Evolutionary conservation across 2,888 invertebrate genomes (phyloP), one percentile per base, ranked within the genome.

Genomic region (Caenorhabditis uteleia): DNA sequence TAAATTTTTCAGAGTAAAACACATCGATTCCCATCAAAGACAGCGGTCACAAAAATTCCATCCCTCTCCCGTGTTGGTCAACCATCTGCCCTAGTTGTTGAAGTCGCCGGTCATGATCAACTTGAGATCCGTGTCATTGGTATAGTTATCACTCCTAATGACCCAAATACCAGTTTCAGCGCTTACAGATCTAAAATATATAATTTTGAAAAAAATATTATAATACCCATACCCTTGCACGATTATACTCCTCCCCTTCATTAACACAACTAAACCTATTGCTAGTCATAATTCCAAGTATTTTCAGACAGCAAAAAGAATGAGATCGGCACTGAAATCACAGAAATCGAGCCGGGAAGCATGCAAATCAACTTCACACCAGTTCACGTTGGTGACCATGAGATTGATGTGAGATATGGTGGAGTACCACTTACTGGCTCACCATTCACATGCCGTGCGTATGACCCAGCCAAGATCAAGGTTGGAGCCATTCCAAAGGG

Each of bases 391-490:
- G 86, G 86, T 31, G 95, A 95, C 53, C 84, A 86, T 75, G 80
- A 73, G 21, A 84, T 86, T 43, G 77, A 82, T 20, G 80, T 86
- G 18, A 65, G 74, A 50, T 84, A 82, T 74, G 83, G 77, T 44
- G 84, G 83, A 23, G 73, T 70, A 18, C 82, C 83, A 23, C 81
- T 95, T 0, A 92, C 91, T 83, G 95, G 95, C 44, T 93, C 93
- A 83, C 97, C 97, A 14, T 95, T 95, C 84, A 87, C 93, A 26
- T 90, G 94, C 51, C 47, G 74, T 18, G 95, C 94, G 8, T 98
- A 94, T 85, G 94, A 95, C 85, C 91, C 94, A 26, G 90, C 91
- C 69, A 89, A 90, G 83, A 82, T 82, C 53, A 53, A 67, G 77
- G 91, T 93, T 36, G 89, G 89, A 44, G 88, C 90, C 74, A 90